These are phyloP conservation scores for Ceratosolen fusciceps DNA, from an alignment of 1,140 invertebrate genomes.

Conservation along the genomic window DNA sequence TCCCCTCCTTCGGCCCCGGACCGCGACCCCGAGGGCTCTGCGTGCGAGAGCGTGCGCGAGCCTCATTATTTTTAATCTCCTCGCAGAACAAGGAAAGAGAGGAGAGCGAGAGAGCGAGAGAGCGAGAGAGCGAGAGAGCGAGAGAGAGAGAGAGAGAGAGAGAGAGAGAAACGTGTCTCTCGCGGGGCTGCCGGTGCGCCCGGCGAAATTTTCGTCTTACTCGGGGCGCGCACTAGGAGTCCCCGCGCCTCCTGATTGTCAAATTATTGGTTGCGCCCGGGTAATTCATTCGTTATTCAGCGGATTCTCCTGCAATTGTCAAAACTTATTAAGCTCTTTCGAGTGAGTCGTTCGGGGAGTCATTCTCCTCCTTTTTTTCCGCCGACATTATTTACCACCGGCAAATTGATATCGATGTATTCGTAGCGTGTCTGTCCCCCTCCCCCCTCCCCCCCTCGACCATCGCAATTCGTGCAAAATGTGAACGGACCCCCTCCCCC, in stretches of 20 bases:
- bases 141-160: background rate
- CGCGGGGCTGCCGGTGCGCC: background rate
- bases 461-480: no score
- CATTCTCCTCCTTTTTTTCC: background rate
- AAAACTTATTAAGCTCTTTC: conserved; percentile 17
- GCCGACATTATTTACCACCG: background rate
- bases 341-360: conserved; percentile 3
- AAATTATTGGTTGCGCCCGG: conserved; percentile 20
- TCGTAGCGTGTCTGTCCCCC: background rate
- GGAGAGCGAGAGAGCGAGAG: background rate
- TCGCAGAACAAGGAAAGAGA: no score
- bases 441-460: no score
- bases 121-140: background rate
- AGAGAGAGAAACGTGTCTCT: background rate
- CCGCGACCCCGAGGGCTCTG: no score
- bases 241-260: background rate
- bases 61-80: conserved; percentile 39
- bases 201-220: conserved; percentile 38
- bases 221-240: background rate
- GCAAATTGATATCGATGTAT: background rate
- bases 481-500: no score
- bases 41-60: background rate
- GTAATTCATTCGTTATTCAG: background rate
- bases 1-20: background rate
- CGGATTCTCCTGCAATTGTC: background rate